Base-by-base conservation (phyloP, 2,888 invertebrate genomes). In the Blomia tropicalis region DNA sequence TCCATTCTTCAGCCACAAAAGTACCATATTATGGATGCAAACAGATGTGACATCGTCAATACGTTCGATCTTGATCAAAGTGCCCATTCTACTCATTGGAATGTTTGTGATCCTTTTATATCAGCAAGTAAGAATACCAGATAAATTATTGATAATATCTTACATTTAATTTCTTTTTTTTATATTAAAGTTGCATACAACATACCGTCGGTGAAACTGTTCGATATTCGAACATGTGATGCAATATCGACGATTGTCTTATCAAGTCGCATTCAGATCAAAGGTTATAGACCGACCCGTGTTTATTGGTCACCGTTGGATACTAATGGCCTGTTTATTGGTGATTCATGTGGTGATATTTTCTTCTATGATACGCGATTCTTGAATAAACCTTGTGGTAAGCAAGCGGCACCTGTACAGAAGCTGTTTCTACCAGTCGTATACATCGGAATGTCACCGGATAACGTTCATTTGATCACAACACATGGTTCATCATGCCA, bases 221-320 rank as follows among this genome's bases (percentile, higher is more conserved):
- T 14, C 14, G 51, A 47, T n/a, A 7, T 47, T 47, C 51, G 51
- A 25, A 14, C 51, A 25, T 11, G 22, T 27, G n/a, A 25, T n/a
- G 7, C 27, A 14, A 7, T 27, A 19, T 11, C 7, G 7, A 25
- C 11, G 7, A 47, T 47, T 19, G n/a, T 19, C 51, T 7, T 47
- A 11, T 47, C 51, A 14, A n/a, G 51, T 7, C 51, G 7, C 22
- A 27, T n/a, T 14, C 51, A 47, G 22, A 7, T 11, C 22, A 47
- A 47, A 14, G 51, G 11, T 11, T 11, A 25, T 27, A 7, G 51
- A 47, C 7, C 22, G 7, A 47, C 51, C 51, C 51, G 51, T 11
- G 51, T 65, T 36, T 31, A 36, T 23, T 65, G 65, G 65, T 58
- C 63, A 30, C 63, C 63, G 3, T 22, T 63, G 4, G 65, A 65